Percentiles rank a stretch among this genome's conserved stretches.
These are phyloP conservation scores for Felis catus DNA, from an alignment of 2,113 vertebrate species.

Conservation along the genomic window DNA sequence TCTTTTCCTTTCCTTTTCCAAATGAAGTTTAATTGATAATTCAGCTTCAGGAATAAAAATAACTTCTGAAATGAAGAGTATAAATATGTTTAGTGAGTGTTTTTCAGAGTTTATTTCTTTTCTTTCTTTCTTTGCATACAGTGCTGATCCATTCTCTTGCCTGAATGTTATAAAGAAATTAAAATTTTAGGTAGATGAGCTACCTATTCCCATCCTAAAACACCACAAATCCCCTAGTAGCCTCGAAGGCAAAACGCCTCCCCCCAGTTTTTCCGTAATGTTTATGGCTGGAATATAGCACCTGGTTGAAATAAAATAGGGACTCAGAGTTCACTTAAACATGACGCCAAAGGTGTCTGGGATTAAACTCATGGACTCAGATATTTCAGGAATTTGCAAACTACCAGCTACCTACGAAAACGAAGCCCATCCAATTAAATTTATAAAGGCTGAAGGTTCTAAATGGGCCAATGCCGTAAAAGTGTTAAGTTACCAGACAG, in stretches of 20 bases:
- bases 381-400: slow-evolving; percentile 35
- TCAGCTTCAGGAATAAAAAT: slow-evolving; percentile 73
- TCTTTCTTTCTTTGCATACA: slow-evolving; percentile 40
- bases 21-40: slow-evolving; percentile 72
- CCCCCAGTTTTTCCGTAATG: neutral
- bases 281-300: slow-evolving; percentile 50
- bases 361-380: slow-evolving; percentile 13
- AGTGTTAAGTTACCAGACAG: neutral
- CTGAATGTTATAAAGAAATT: slow-evolving; percentile 47
- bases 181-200: neutral
- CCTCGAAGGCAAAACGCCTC: slow-evolving; percentile 31
- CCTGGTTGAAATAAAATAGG: slow-evolving; percentile 54
- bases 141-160: slow-evolving; percentile 38
- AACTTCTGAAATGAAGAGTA: slow-evolving; percentile 64
- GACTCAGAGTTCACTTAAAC: slow-evolving; percentile 13
- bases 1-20: slow-evolving; percentile 56
- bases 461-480: neutral
- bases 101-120: slow-evolving; percentile 53
- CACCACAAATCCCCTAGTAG: neutral
- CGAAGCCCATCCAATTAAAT: slow-evolving; percentile 4
- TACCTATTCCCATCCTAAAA: neutral
- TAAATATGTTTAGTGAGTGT: slow-evolving; percentile 56
- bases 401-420: slow-evolving; percentile 35
- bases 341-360: neutral
- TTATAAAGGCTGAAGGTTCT: neutral